phyloP scores from a whole-genome alignment of 2,888 invertebrate species.

The Muscina levida region DNA sequence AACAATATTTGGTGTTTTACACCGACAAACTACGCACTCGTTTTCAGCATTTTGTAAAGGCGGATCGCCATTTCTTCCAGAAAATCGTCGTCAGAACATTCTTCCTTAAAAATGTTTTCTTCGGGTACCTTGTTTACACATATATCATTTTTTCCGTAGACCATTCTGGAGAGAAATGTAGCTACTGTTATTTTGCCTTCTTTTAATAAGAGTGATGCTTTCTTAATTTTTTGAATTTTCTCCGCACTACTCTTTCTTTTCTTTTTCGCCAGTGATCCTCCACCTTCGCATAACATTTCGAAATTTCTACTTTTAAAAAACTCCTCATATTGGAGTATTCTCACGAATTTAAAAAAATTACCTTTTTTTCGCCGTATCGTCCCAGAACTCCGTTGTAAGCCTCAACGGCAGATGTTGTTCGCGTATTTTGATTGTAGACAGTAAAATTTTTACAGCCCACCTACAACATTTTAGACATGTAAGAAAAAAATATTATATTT shows the following conservation, averaged over 20 bases:
- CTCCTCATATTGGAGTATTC: slow-evolving; percentile 46
- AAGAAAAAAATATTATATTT: too few relatives aligned
- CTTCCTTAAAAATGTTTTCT: too few relatives aligned
- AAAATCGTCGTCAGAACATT: too few relatives aligned
- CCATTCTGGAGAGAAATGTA: slow-evolving; percentile 43
- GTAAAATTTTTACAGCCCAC: slow-evolving; percentile 47
- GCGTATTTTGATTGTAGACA: slow-evolving; percentile 29
- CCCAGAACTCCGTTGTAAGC: slow-evolving; percentile 45
- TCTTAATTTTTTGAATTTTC: background rate
- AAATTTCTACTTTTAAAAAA: slow-evolving; percentile 57
- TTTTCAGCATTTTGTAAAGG: too few relatives aligned
- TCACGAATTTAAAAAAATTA: slow-evolving; percentile 51
- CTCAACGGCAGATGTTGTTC: slow-evolving; percentile 41
- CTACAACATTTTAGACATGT: slow-evolving; percentile 8
- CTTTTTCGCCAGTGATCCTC: slow-evolving; percentile 40
- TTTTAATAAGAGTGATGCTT: slow-evolving; percentile 17
- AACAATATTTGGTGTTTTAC: too few relatives aligned
- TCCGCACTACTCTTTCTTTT: slow-evolving; percentile 15
- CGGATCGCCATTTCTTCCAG: too few relatives aligned
- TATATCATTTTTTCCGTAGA: slow-evolving; percentile 42
- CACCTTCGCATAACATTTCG: slow-evolving; percentile 44
- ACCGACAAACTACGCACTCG: too few relatives aligned
- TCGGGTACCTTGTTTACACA: too few relatives aligned
- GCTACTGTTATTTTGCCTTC: slow-evolving; percentile 37
- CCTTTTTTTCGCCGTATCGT: slow-evolving; percentile 26